Evolutionary conservation across 2,797 vertebrate species (phyloP).

Genomic region (Novumbra hubbsi): DNA sequence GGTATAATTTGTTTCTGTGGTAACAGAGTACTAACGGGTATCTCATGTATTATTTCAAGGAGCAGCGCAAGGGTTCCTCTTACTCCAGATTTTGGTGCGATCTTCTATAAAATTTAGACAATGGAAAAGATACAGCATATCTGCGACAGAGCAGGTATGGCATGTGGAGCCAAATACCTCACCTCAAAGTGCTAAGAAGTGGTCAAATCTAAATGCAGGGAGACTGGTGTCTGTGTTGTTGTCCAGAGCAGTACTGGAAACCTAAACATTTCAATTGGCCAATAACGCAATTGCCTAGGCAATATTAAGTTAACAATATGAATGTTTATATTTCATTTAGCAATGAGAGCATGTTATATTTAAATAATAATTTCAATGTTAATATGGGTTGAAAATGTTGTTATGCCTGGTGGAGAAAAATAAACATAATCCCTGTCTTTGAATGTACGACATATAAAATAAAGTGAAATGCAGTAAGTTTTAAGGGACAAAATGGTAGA

Average conservation of each 20-base stretch:
- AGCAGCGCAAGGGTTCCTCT: not conserved
- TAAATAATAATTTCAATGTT: too few species aligned
- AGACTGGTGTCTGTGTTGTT: not conserved
- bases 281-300: not conserved
- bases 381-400: too few species aligned
- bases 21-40: not conserved
- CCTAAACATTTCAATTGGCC: not conserved
- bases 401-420: not conserved
- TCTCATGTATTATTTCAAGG: not conserved
- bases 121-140: slow-evolving; percentile 4
- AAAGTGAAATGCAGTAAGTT: not conserved
- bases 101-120: not conserved
- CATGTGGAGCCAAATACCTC: not conserved
- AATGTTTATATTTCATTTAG: not conserved
- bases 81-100: not conserved
- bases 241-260: not conserved
- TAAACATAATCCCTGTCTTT: too few species aligned
- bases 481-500: not conserved
- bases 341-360: too few species aligned
- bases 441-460: too few species aligned
- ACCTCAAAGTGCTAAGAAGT: not conserved
- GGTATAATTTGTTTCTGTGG: not conserved
- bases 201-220: not conserved
- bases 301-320: too few species aligned
- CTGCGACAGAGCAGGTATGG: not conserved